These are phyloP conservation scores for Heteronetta atricapilla DNA, from an alignment of 2,113 vertebrate species.

Conservation along the genomic window DNA sequence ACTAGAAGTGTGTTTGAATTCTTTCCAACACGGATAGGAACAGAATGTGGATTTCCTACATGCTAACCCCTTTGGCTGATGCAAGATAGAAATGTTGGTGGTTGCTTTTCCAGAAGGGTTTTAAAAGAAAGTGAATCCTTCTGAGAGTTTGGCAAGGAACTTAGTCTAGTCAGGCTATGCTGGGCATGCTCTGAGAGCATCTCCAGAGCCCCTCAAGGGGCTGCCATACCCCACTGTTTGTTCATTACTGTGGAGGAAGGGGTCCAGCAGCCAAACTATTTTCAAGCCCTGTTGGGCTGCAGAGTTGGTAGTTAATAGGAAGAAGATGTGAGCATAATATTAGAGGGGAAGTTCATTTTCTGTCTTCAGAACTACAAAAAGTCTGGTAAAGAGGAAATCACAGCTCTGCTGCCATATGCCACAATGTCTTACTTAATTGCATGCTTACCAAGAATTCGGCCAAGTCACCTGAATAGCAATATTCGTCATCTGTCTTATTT, in stretches of 20 bases:
- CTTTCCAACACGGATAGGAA: conserved; percentile 13
- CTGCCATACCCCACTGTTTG: not conserved
- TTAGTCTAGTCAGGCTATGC: not conserved
- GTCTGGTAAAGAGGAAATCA: not conserved
- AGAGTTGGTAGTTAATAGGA: not conserved
- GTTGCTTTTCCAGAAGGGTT: not conserved
- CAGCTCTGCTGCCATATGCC: not conserved
- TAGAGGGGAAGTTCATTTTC: not conserved
- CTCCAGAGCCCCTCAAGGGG: not conserved
- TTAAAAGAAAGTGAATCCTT: not conserved
- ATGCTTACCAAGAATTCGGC: not conserved
- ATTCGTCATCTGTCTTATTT: not conserved
- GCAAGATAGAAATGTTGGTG: not conserved
- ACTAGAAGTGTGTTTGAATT: conserved; percentile 38
- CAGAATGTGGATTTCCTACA: not conserved
- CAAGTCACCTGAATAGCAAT: not conserved
- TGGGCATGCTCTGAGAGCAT: not conserved
- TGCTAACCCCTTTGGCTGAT: not conserved
- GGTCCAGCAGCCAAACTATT: rapidly evolving
- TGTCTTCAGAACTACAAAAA: not conserved
- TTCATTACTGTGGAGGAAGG: not conserved
- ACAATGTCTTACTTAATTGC: not conserved
- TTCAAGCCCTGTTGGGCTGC: not conserved
- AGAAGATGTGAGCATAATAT: not conserved
- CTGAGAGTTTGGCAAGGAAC: not conserved